Evolutionary conservation across 2,888 invertebrate genomes (phyloP).

Genomic region (Phortica magna): DNA sequence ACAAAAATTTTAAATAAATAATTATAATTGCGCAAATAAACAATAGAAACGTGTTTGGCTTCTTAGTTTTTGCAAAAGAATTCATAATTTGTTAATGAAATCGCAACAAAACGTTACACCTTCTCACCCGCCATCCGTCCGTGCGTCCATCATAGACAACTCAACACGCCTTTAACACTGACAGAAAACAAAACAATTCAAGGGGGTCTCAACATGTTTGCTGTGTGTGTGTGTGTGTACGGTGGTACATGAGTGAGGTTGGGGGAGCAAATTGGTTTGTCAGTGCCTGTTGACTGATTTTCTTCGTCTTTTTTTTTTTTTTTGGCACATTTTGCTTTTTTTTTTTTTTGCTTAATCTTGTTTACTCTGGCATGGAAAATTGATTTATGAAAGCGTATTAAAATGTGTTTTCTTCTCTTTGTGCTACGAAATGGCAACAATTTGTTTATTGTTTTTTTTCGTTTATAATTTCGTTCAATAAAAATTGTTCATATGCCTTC

Average conservation of each 20-base stretch:
- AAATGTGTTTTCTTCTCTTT: constrained; percentile 18
- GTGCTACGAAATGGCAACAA: background rate
- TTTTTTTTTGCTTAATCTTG: constrained; percentile 16
- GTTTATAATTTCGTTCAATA: constrained; percentile 12
- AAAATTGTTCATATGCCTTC: background rate
- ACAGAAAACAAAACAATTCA: background rate
- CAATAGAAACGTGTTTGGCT: background rate
- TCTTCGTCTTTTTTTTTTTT: background rate
- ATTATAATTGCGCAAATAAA: constrained; percentile 25
- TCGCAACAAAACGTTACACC: background rate
- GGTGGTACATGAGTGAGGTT: background rate
- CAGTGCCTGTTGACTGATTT: background rate
- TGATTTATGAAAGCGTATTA: constrained; percentile 26
- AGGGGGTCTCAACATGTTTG: background rate
- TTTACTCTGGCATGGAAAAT: constrained; percentile 14
- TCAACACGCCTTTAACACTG: no score
- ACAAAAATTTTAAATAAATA: constrained; percentile 26
- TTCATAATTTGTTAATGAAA: background rate
- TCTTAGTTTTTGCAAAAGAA: background rate
- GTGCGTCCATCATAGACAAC: no score
- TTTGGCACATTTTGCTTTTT: background rate
- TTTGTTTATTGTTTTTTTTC: constrained; percentile 21
- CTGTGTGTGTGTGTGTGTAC: background rate
- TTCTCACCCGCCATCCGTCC: no score
- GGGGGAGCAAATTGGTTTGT: background rate